Evolutionary conservation across 2,797 vertebrate genomes (phyloP), one percentile per base, ranked within the genome.

Genomic region (Chloroceryle inda): DNA sequence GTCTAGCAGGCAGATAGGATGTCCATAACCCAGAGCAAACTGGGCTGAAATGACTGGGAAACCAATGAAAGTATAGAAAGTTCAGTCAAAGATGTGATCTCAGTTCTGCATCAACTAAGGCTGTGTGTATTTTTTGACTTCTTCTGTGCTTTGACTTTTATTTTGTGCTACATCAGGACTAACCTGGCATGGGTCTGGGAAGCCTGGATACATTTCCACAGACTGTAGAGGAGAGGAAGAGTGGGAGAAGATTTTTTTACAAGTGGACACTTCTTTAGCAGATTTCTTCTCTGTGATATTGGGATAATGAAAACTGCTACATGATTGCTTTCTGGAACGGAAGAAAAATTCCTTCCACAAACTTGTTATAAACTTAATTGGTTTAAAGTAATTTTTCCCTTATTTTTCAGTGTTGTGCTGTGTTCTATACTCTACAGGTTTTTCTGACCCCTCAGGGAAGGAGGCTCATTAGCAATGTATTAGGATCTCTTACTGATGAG

Each of bases 1-100:
- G 55, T 55, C 79, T 62, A 94, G 88, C 69, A 72, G 24, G 76
- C 14, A 86, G 69, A 42, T 50, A 71, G 73, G 90, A 55, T 68
- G 52, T 68, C 59, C 45, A 50, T 77, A 80, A 74, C 66, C 40
- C 62, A 27, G 66, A 35, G 55, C 76, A 90, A 82, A 63, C 52
- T 33, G 71, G 71, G 85, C 62, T 82, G 67, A 38, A 69, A 52
- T 50, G 55, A 33, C 6, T 13, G 37, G 84, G 84, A 76, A 93
- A 75, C 27, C 76, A 88, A 92, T 11, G 82, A 53, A 89, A 93
- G 90, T 85, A 76, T 24, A 42, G 90, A 31, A 92, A 96, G 92
- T 82, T 87, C 47, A 55, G 68, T 47, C 38, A 58, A 53, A 92
- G 64, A 56, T 38, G 56, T 16, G 67, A 23, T 59, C 59, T 71